A percentile compares a stretch with the other conserved stretches of the same genome.
phyloP scores from a whole-genome alignment of 2,888 invertebrate species.

The Aporophyla lueneburgensis region DNA sequence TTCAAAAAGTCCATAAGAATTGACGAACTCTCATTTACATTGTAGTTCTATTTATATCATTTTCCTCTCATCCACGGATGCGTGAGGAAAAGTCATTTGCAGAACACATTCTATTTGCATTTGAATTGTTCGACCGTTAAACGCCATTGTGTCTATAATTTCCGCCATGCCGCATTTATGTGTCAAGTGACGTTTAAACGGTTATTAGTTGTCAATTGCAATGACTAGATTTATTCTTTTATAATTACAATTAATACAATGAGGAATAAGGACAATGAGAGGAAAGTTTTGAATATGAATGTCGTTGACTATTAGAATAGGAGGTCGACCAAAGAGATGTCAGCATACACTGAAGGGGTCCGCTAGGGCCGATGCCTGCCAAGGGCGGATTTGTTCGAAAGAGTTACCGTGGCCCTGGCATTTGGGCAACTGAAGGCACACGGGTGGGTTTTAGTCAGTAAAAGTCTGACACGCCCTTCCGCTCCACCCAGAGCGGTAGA shows the following conservation, averaged over 20 bases:
- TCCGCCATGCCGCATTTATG: constrained; percentile 7
- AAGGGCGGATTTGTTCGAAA: too few relatives aligned
- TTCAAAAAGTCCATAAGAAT: too few relatives aligned
- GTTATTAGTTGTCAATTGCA: constrained; percentile 7
- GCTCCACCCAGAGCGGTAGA: too few relatives aligned
- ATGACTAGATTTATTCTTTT: constrained; percentile 4
- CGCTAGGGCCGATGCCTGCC: too few relatives aligned
- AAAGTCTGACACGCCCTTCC: too few relatives aligned
- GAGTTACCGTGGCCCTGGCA: too few relatives aligned
- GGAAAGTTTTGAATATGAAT: not conserved
- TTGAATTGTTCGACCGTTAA: constrained; percentile 3
- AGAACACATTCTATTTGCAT: constrained; percentile 5
- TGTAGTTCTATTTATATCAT: not conserved
- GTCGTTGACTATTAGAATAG: not conserved
- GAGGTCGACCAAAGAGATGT: too few relatives aligned
- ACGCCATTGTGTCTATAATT: not conserved
- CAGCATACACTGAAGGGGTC: too few relatives aligned
- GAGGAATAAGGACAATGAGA: not conserved
- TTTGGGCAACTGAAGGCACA: too few relatives aligned
- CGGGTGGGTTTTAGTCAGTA: too few relatives aligned
- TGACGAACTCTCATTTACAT: not conserved
- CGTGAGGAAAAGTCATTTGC: not conserved
- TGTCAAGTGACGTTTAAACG: not conserved
- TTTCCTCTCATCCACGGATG: not conserved
- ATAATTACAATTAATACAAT: not conserved